Evolutionary conservation across 1,140 invertebrate genomes (phyloP).

Genomic region (Neotoxoptera formosana): DNA sequence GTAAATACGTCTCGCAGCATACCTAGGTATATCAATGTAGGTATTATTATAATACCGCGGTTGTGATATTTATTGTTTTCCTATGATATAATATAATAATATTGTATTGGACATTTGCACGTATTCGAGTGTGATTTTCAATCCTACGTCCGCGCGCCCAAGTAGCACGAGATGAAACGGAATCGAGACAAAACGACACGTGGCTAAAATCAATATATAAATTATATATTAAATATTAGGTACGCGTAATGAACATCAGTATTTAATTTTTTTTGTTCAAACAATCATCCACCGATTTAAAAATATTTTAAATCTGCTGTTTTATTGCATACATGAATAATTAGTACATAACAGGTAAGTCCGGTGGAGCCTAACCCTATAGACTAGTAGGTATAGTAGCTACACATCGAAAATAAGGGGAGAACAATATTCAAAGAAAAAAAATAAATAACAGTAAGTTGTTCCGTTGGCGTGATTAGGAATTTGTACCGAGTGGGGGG

Average conservation of each 20-base stretch:
- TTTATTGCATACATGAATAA: too few relatives aligned
- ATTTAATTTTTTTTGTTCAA: not conserved
- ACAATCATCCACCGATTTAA: not conserved
- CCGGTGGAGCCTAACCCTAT: too few relatives aligned
- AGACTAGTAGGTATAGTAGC: too few relatives aligned
- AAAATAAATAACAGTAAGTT: too few relatives aligned
- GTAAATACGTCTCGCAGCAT: not conserved
- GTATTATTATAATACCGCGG: not conserved
- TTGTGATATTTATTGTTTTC: not conserved
- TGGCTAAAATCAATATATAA: not conserved
- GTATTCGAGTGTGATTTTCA: not conserved
- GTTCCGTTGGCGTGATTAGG: too few relatives aligned
- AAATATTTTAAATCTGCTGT: not conserved
- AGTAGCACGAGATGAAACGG: not conserved
- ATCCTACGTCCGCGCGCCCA: not conserved
- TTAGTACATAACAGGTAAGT: not conserved
- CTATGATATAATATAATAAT: not conserved
- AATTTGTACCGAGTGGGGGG: too few relatives aligned
- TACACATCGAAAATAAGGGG: too few relatives aligned
- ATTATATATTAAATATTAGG: too few relatives aligned
- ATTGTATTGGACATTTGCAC: not conserved
- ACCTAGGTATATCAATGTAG: too few relatives aligned
- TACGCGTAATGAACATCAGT: not conserved
- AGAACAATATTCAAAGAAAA: too few relatives aligned
- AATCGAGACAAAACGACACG: not conserved